Evolutionary conservation across 2,797 vertebrate genomes (phyloP).

Genomic region (Amazonetta brasiliensis): DNA sequence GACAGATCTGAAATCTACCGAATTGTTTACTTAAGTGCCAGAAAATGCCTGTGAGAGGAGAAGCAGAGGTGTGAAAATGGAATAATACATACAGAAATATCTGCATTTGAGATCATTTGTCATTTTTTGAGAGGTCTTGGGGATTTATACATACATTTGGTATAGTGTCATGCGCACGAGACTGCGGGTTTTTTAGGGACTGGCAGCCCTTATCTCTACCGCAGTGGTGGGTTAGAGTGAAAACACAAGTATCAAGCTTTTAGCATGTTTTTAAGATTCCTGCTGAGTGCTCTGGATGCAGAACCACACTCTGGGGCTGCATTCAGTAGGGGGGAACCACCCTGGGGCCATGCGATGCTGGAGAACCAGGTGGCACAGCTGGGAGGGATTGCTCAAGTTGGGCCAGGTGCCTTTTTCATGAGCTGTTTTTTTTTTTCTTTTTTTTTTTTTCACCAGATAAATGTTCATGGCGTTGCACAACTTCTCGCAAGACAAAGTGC

Average conservation of each 20-base stretch:
- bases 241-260: background rate
- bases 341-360: background rate
- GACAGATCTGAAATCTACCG: background rate
- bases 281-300: background rate
- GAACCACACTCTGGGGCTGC: no score
- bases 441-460: background rate
- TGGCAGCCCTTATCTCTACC: background rate
- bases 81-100: constrained; percentile 6
- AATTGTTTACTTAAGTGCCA: background rate
- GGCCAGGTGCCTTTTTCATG: background rate
- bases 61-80: background rate
- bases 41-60: background rate
- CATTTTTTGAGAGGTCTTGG: background rate
- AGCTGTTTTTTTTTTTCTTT: background rate
- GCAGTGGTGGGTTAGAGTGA: background rate
- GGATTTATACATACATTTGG: background rate
- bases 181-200: background rate
- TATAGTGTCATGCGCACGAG: background rate
- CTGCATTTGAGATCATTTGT: background rate
- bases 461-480: background rate
- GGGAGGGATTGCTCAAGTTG: no score
- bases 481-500: background rate
- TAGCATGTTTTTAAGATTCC: background rate
- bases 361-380: background rate
- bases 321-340: no score